phyloP scores from a whole-genome alignment of 2,113 vertebrate genomes.

The Sphaerodactylus townsendi region DNA sequence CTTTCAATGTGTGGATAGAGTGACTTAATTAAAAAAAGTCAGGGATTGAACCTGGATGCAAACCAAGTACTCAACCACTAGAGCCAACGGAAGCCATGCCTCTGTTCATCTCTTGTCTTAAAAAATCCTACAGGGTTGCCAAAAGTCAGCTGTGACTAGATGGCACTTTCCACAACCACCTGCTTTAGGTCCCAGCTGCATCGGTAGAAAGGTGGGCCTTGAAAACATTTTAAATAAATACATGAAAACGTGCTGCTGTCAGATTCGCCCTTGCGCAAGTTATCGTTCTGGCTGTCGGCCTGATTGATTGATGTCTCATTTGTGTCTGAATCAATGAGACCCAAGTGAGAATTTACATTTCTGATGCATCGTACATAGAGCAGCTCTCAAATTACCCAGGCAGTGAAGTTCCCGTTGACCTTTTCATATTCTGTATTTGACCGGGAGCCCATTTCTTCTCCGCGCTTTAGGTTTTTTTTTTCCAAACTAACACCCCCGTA shows the following conservation, averaged over 20 bases:
- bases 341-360: constrained; percentile 38
- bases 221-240: too few relatives aligned
- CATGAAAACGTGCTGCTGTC: not conserved
- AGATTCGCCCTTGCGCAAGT: constrained; percentile 34
- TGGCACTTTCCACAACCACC: too few relatives aligned
- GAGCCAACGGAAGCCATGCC: too few relatives aligned
- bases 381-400: constrained; percentile 28
- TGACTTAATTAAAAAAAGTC: too few relatives aligned
- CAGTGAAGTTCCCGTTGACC: constrained; percentile 54
- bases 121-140: too few relatives aligned
- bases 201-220: too few relatives aligned
- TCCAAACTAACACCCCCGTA: constrained; percentile 61
- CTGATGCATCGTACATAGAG: constrained; percentile 8
- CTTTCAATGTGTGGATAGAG: too few relatives aligned
- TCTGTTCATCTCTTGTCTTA: too few relatives aligned
- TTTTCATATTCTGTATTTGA: constrained; percentile 66
- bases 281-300: constrained; percentile 16
- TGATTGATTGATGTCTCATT: constrained; percentile 42
- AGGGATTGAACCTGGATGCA: too few relatives aligned
- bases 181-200: not conserved
- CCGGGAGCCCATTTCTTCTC: constrained; percentile 36
- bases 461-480: constrained; percentile 51
- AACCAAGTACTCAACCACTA: too few relatives aligned
- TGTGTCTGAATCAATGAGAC: constrained; percentile 40
- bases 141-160: too few relatives aligned